Evolutionary conservation across 2,797 vertebrate genomes (phyloP).

Genomic region (Gymnothorax reevesii): DNA sequence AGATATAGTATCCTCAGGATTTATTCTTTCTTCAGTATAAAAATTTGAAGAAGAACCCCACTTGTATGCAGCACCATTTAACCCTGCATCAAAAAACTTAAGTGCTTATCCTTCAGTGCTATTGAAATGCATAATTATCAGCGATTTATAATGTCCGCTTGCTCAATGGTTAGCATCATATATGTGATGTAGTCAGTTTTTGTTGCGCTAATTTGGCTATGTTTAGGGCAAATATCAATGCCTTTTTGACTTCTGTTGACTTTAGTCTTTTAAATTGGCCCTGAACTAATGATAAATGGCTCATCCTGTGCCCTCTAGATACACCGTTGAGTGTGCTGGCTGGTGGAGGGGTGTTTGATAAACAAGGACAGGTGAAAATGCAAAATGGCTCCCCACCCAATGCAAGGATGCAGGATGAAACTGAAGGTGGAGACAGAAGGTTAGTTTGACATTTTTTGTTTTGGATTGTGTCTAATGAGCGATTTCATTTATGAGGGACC

Average conservation of each 20-base stretch:
- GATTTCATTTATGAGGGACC: neutral
- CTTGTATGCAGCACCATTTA: neutral
- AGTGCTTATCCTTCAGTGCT: neutral
- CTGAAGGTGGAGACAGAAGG: constrained; percentile 25
- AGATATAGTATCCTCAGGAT: neutral
- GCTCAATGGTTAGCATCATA: neutral
- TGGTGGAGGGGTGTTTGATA: constrained; percentile 53
- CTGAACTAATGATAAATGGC: neutral
- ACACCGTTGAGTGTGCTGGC: constrained; percentile 45
- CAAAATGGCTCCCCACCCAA: constrained; percentile 30
- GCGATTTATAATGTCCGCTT: neutral
- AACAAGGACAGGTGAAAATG: constrained; percentile 43
- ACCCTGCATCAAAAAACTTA: neutral
- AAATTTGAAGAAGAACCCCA: neutral
- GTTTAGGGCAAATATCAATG: neutral
- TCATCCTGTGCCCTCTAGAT: constrained; percentile 48
- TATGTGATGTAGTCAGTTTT: neutral
- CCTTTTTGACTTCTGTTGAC: neutral
- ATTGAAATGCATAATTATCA: neutral
- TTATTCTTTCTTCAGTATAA: neutral
- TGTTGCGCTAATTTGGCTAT: neutral
- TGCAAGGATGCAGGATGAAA: constrained; percentile 40
- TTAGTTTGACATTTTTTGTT: neutral
- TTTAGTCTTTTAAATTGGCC: neutral
- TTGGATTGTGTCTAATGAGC: neutral